phyloP scores from a whole-genome alignment of 2,797 vertebrate genomes.

The Sebastes iracundus region DNA sequence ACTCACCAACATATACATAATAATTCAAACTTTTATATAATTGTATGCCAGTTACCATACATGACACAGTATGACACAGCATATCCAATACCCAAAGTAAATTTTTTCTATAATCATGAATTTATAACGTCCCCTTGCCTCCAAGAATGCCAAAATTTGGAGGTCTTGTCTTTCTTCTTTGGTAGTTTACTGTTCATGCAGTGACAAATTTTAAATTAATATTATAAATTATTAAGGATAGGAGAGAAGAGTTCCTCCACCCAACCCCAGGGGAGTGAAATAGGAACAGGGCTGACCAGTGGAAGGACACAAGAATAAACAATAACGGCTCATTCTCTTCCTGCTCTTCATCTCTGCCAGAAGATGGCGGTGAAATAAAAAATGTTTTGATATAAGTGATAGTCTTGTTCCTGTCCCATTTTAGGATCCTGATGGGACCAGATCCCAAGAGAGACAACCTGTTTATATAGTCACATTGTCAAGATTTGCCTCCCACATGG shows the following conservation, averaged over 20 bases:
- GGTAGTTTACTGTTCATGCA: not conserved
- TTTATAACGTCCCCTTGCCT: not conserved
- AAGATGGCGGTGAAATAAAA: conserved; percentile 4
- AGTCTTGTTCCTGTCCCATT: conserved; percentile 26
- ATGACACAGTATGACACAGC: not conserved
- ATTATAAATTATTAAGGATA: not conserved
- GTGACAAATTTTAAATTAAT: too few species aligned
- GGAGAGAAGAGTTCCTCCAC: conserved; percentile 45
- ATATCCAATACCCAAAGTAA: not conserved
- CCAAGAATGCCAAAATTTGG: not conserved
- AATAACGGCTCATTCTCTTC: conserved; percentile 13
- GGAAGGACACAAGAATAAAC: conserved; percentile 18
- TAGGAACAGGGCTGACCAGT: conserved; percentile 37
- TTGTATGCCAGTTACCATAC: not conserved
- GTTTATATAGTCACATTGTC: not conserved
- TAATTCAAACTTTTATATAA: not conserved
- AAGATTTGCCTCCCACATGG: not conserved
- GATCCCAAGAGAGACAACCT: not conserved
- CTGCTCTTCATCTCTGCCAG: conserved; percentile 1
- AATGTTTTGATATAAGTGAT: conserved; percentile 1
- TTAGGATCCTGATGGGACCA: conserved; percentile 19
- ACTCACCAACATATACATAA: not conserved
- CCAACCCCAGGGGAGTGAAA: conserved; percentile 70
- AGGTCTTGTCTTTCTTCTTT: not conserved
- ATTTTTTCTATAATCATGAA: not conserved